Conservation (phyloP, 2,888 invertebrate species). For the Sialis fuliginosa region DNA sequence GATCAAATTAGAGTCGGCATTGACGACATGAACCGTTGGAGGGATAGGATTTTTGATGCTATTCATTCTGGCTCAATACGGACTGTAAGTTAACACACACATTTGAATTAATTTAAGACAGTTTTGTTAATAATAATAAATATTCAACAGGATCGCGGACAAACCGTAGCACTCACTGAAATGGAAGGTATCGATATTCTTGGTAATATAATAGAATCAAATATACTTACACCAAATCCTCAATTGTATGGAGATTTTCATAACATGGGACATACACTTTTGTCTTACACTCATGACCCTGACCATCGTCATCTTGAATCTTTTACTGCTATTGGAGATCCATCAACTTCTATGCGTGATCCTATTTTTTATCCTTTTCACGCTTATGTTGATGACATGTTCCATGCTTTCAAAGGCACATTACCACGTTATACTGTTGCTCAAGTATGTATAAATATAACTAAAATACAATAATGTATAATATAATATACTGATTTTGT, state of each 20-base stretch:
- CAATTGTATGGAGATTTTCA: slow-evolving; percentile 63
- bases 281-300: slow-evolving; percentile 64
- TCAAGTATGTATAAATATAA: slow-evolving; percentile 17
- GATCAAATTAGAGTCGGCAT: slow-evolving; percentile 51
- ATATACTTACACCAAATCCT: slow-evolving; percentile 47
- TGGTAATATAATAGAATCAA: slow-evolving; percentile 64
- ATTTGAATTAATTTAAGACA: neutral
- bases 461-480: neutral
- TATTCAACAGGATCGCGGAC: slow-evolving; percentile 33
- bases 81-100: slow-evolving; percentile 24
- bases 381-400: slow-evolving; percentile 58
- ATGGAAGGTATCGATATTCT: slow-evolving; percentile 54
- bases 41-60: slow-evolving; percentile 51
- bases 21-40: slow-evolving; percentile 56
- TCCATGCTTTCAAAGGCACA: slow-evolving; percentile 53
- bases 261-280: slow-evolving; percentile 64
- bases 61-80: slow-evolving; percentile 43
- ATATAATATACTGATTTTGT: neutral
- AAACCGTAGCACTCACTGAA: slow-evolving; percentile 39
- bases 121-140: neutral
- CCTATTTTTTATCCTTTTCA: slow-evolving; percentile 79
- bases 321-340: slow-evolving; percentile 68
- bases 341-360: slow-evolving; percentile 73
- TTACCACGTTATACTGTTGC: slow-evolving; percentile 42
- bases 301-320: slow-evolving; percentile 59